Conservation (phyloP, 2,888 invertebrate genomes). For the Idaea biselata region DNA sequence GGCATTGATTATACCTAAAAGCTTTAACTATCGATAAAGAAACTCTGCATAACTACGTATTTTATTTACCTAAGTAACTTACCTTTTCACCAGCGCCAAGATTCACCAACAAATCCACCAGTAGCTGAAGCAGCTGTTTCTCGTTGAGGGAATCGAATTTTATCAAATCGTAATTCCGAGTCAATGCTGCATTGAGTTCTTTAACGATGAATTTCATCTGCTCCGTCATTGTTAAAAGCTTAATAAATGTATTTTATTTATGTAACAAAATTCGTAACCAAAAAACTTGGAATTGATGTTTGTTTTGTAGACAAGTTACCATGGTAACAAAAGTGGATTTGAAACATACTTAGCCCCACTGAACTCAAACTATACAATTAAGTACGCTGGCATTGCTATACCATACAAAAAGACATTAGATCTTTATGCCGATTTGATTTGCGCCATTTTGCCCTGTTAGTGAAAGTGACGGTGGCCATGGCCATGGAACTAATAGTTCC, state of each 20-base stretch:
- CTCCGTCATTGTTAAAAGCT: conserved; percentile 76
- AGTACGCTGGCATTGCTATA: background rate
- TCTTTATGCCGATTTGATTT: too few relatives aligned
- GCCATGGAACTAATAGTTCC: too few relatives aligned
- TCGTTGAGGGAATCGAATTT: conserved; percentile 90
- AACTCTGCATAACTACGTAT: too few relatives aligned
- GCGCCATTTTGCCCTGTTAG: too few relatives aligned
- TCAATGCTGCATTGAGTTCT: conserved; percentile 86
- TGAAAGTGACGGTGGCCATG: too few relatives aligned
- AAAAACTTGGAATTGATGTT: background rate
- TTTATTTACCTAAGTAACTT: conserved; percentile 23
- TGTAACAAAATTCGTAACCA: background rate
- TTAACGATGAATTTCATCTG: conserved; percentile 85
- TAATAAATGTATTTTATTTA: background rate
- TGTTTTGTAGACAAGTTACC: conserved; percentile 10
- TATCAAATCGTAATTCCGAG: conserved; percentile 88
- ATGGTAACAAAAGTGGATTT: conserved; percentile 14
- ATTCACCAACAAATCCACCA: conserved; percentile 87
- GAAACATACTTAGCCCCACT: conserved; percentile 31
- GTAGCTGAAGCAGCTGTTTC: conserved; percentile 87
- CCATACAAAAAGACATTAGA: too few relatives aligned
- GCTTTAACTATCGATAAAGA: too few relatives aligned
- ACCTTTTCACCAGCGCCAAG: conserved; percentile 85
- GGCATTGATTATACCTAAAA: too few relatives aligned
- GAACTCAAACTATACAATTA: background rate